phyloP scores from a whole-genome alignment of 1,140 invertebrate genomes.

The Trichogramma pretiosum region DNA sequence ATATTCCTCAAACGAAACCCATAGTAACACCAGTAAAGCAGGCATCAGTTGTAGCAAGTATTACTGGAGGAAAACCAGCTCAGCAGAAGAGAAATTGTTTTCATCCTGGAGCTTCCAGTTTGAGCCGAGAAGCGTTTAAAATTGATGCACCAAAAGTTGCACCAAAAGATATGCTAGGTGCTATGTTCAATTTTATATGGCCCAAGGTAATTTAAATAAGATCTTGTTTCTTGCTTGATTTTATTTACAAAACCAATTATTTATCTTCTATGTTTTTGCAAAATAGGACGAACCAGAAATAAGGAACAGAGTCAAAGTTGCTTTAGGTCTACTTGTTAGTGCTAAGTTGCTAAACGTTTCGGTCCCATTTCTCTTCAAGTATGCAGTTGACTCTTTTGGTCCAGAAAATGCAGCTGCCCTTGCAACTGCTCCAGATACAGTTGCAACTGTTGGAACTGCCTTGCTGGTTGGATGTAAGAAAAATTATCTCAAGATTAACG shows the following conservation, averaged over 20 bases:
- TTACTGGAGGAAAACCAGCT: slow-evolving; percentile 43
- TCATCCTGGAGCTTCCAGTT: slow-evolving; percentile 73
- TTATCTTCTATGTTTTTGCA: slow-evolving; percentile 22
- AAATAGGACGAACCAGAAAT: slow-evolving; percentile 68
- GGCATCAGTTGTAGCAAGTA: slow-evolving; percentile 29
- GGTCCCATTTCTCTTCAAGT: slow-evolving; percentile 97
- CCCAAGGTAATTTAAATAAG: slow-evolving; percentile 58
- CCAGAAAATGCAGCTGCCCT: slow-evolving; percentile 49
- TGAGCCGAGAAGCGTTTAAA: slow-evolving; percentile 56
- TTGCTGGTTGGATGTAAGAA: slow-evolving; percentile 83
- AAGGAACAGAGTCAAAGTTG: slow-evolving; percentile 72
- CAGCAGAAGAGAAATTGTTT: slow-evolving; percentile 73
- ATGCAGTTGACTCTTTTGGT: slow-evolving; percentile 85
- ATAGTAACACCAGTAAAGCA: slow-evolving; percentile 34
- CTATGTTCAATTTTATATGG: slow-evolving; percentile 92
- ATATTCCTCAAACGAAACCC: slow-evolving; percentile 35
- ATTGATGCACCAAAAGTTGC: slow-evolving; percentile 54
- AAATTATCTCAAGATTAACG: no score
- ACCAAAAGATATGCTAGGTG: slow-evolving; percentile 70
- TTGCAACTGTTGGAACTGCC: slow-evolving; percentile 65
- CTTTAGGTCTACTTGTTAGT: slow-evolving; percentile 68
- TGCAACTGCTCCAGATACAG: slow-evolving; percentile 60
- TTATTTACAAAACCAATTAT: slow-evolving; percentile 4
- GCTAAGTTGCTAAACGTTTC: slow-evolving; percentile 84
- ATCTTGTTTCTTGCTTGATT: no score